Evolutionary conservation across 2,113 vertebrate species (phyloP), one percentile per base, ranked within the genome.

Genomic region (Syngnathus scovelli): DNA sequence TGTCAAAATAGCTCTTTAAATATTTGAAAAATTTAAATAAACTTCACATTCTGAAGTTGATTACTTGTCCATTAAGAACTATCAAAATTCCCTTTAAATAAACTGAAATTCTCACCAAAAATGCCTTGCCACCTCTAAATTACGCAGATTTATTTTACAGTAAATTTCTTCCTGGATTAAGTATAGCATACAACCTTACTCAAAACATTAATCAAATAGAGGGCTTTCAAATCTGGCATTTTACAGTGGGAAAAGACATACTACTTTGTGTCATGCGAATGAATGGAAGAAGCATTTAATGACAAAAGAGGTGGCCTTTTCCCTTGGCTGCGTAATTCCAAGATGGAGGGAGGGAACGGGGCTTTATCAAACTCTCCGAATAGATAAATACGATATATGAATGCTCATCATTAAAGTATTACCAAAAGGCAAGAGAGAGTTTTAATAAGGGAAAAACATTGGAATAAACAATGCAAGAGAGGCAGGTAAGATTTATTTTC

Each of bases 161-260:
- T 83, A 83, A 89, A 87, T 82, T 78, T 83, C 70, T 66, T 76
- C 63, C 70, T 67, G 76, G 79, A 87, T 84, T 86, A 88, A 84
- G 86, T 69, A 78, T 77, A 82, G 81, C 80, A 73, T 51, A 58
- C 71, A 75, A 77, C 83, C 83, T 82, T 78, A 81, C 86, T 80
- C 86, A 80, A 89, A 90, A 90, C 88, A 89, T 90, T 89, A 89
- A 91, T 90, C 78, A 89, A 90, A 89, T 78, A 67, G 76, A 81
- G 81, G 83, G 83, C 88, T 91, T 91, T 91, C 86, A 89, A 83
- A 82, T 80, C 72, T 90, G 86, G 85, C 87, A 90, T 92, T 89
- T 91, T 78, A 82, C 70, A 66, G 64, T 79, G 72, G 80, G 82
- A 83, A 86, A 84, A 90, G 78, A 90, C 72, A 44, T 69, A 86